Base-by-base conservation (phyloP, 1,140 invertebrate genomes). In the Apis dorsata region DNA sequence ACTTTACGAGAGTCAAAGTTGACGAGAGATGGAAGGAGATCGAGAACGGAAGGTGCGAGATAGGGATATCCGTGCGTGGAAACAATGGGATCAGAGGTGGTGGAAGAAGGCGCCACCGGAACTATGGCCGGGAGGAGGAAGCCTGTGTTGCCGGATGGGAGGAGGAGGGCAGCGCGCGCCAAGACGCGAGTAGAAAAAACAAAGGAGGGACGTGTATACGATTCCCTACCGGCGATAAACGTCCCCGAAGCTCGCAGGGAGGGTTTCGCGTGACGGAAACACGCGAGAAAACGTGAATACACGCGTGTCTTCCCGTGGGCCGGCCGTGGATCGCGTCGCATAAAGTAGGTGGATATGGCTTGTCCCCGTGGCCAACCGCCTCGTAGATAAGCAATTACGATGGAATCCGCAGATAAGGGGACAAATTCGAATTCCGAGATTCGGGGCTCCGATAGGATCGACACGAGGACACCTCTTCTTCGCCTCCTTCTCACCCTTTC, bases 331-430 rank as follows among this genome's bases (percentile, higher is more conserved):
- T 81, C 80, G 65, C 34, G 80, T 80, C 70, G 81, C 87, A 84
- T 83, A 84, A 88, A 79, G 76, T 85, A 86, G 78, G 77, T 78
- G 75, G 81, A 83, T 83, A 88, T 88, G 74, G 84, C 70, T 44
- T 63, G 81, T 72, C 76, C 78, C 68, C 79, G 81, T 81, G 85
- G 82, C 77, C 79, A 85, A 85, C 78, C 85, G 91, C 87, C 90
- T 92, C 89, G 89, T 92, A 93, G 91, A 92, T 93, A 92, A 93
- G 90, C 91, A 92, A 93, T 93, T 93, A 92, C 91, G 92, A 93
- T 93, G 91, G 91, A 92, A 93, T 92, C 83, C 88, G 81, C 68
- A 87, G 91, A 92, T 92, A 93, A 88, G 77, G 87, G 80, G 87
- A 89, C 86, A 90, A 91, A 90, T 90, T 89, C 90, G 87, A 93